These are phyloP conservation scores for Patella ulyssiponensis DNA, from an alignment of 2,888 invertebrate genomes.

Conservation along the genomic window DNA sequence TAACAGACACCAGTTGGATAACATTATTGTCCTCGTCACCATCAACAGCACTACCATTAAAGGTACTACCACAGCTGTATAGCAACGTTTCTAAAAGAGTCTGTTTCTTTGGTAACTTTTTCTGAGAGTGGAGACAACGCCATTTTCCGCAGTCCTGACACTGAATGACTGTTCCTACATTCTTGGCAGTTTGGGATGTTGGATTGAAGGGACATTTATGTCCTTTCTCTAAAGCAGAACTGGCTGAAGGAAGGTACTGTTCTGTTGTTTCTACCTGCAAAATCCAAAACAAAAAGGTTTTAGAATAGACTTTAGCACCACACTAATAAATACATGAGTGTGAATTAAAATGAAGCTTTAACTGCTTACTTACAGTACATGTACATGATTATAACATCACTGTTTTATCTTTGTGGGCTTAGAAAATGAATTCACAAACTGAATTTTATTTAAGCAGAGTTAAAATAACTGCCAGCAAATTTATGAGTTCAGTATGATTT, in stretches of 20 bases:
- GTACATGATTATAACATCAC: too few species aligned
- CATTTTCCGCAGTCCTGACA: background rate
- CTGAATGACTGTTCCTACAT: background rate
- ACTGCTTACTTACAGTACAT: too few species aligned
- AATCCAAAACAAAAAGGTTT: slow-evolving; percentile 22
- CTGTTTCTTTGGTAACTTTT: background rate
- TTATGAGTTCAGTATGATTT: too few species aligned
- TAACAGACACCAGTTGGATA: background rate
- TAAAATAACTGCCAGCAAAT: too few species aligned
- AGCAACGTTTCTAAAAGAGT: background rate
- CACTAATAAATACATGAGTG: too few species aligned
- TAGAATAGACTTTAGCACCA: background rate
- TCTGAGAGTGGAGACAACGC: background rate
- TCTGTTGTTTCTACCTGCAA: background rate
- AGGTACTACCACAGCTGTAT: background rate
- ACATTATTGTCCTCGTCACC: background rate
- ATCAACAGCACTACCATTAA: background rate
- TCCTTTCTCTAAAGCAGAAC: background rate
- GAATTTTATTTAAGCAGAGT: too few species aligned
- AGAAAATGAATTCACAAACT: too few species aligned
- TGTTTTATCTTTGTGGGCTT: too few species aligned
- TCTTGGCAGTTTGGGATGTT: background rate
- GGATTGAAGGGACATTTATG: background rate
- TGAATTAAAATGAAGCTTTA: too few species aligned
- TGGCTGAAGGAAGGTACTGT: background rate